Evolutionary conservation across 37 sponge, comb jelly and placozoan species (phyloP).

Genomic region (Tethya wilhelma): DNA sequence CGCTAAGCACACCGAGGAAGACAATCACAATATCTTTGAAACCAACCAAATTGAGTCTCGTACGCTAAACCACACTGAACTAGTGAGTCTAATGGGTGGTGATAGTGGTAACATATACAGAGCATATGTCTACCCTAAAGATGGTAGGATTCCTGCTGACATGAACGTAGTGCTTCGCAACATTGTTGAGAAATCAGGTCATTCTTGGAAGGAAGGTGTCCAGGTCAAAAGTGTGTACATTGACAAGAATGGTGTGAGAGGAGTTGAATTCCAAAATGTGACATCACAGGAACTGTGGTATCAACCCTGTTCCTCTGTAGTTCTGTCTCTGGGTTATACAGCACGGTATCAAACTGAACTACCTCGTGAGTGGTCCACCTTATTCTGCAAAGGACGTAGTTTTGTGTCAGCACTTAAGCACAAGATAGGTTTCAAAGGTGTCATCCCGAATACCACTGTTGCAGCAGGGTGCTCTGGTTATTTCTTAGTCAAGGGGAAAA

Average conservation of each 20-base stretch:
- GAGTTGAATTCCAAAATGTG: not conserved
- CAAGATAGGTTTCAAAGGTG: not conserved
- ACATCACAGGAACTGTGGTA: conserved; percentile 7
- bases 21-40: not conserved
- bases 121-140: conserved; percentile 23
- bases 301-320: conserved; percentile 19
- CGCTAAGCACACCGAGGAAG: conserved; percentile 3
- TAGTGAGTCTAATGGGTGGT: not conserved
- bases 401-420: not conserved
- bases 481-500: conserved; percentile 17
- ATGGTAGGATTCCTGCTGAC: conserved; percentile 18
- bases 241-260: conserved; percentile 2
- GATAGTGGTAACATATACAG: not conserved
- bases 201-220: conserved; percentile 19
- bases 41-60: conserved; percentile 9
- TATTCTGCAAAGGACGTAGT: not conserved
- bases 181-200: conserved; percentile 3
- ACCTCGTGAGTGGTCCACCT: not conserved
- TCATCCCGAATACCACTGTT: not conserved
- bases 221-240: conserved; percentile 8
- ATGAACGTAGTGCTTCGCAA: conserved; percentile 15
- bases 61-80: not conserved
- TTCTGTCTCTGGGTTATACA: conserved; percentile 25
- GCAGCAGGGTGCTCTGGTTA: conserved; percentile 23
- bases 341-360: conserved; percentile 1